phyloP scores from a whole-genome alignment of 2,113 vertebrate species.

The Centropus unirufus region DNA sequence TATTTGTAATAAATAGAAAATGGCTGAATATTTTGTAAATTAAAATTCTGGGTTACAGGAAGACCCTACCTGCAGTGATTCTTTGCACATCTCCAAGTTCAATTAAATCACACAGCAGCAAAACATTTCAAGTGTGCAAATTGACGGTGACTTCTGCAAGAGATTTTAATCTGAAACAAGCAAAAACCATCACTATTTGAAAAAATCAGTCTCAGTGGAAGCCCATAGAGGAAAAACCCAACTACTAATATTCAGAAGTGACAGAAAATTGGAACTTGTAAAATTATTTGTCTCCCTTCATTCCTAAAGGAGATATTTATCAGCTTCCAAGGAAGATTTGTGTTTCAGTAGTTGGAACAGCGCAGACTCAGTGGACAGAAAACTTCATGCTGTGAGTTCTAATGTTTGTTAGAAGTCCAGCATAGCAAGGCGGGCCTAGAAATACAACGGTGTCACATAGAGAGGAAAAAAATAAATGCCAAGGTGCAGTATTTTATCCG shows the following conservation, averaged over 20 bases:
- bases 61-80: not conserved
- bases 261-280: not conserved
- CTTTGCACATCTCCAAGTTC: not conserved
- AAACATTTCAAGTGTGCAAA: not conserved
- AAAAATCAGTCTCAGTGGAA: not conserved
- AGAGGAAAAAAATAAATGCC: not conserved
- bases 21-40: not conserved
- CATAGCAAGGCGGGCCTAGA: not conserved
- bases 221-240: not conserved
- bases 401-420: not conserved
- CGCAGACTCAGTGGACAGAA: not conserved
- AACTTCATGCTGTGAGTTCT: not conserved
- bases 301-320: not conserved
- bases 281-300: not conserved
- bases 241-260: not conserved
- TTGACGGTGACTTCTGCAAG: not conserved
- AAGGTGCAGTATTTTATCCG: not conserved
- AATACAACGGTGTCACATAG: not conserved
- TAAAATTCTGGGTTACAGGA: not conserved
- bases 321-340: not conserved
- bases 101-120: not conserved
- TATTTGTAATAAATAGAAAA: not conserved
- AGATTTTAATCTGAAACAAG: not conserved
- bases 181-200: not conserved
- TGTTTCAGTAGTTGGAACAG: not conserved